Percentiles rank a stretch among this genome's conserved stretches.
phyloP scores from a whole-genome alignment of 2,888 invertebrate species.

The Operophtera brumata region DNA sequence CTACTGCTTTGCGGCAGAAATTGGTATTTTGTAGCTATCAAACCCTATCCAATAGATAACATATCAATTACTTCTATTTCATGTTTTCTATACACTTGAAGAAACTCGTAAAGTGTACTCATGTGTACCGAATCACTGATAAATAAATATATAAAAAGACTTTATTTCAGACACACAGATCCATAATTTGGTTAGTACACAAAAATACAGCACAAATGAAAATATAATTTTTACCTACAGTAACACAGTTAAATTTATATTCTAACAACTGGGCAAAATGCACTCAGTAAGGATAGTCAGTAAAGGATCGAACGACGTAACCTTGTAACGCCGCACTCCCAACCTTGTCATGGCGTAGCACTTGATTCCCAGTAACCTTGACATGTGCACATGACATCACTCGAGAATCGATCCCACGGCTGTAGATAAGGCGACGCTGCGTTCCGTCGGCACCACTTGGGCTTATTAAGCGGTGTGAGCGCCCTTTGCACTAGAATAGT shows the following conservation, averaged over 20 bases:
- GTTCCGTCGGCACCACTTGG: constrained; percentile 69
- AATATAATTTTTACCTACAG: too few species aligned
- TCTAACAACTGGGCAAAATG: too few species aligned
- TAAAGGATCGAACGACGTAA: constrained; percentile 9
- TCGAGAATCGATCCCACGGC: constrained; percentile 34
- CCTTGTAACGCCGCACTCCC: constrained; percentile 9
- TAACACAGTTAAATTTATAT: too few species aligned
- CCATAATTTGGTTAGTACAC: too few species aligned
- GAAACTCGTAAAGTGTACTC: constrained; percentile 9
- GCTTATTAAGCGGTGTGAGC: constrained; percentile 67
- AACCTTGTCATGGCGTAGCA: constrained; percentile 17
- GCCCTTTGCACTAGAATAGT: constrained; percentile 45
- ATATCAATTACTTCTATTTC: constrained; percentile 1
- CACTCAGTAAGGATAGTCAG: too few species aligned
- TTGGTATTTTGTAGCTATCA: too few species aligned
- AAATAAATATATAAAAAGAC: too few species aligned
- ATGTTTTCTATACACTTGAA: constrained; percentile 7
- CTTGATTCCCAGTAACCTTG: constrained; percentile 28
- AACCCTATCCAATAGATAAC: not conserved
- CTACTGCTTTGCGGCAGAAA: too few species aligned
- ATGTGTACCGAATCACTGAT: constrained; percentile 14
- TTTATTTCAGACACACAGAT: too few species aligned
- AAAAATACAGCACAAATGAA: too few species aligned
- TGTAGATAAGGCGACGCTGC: constrained; percentile 20
- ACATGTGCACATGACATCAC: constrained; percentile 31